Base-by-base conservation (phyloP, 2,888 invertebrate species). In the Pyrrhosoma nymphula region DNA sequence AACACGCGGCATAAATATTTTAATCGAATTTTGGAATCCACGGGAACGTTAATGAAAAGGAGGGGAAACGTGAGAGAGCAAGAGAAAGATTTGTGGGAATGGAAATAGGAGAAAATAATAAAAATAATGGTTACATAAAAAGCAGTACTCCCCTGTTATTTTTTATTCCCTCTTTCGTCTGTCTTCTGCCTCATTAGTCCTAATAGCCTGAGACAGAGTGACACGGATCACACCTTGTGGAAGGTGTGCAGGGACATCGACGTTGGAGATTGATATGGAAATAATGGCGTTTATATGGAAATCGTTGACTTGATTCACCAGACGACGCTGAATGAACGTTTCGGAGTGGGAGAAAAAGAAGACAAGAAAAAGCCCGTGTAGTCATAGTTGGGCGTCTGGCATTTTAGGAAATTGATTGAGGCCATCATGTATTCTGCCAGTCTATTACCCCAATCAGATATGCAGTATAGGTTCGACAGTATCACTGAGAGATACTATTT, bases 131-230 rank as follows among this genome's bases (percentile, higher is more conserved):
- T 16, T 3, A 82, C 10, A 82, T 35, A 82, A 82, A 4, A 82
- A 35, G 0, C 23, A 16, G 35, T 14, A 82, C 12, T 23, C 69
- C 23, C 30, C 55, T 47, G 0, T 20, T 93, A 39, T 93, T 93
- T 47, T 6, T 93, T n/a, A 23, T 63, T 47, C 69, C 23, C 12
- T 30, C 69, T 26, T 69, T 47, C 14, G 39, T n/a, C 39, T n/a
- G 47, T 63, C 93, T 82, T 82, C 82, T 82, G 75, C 75, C 93
- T 93, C 93, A 69, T 93, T 93, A 93, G 93, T 93, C 69, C 47
- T 26, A 35, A 63, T 93, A 20, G 90, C 90, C 6, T 18, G 60
- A 90, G 60, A 30, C 35, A n/a, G 90, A 91, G 20, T 35, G 90
- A 35, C 39, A n/a, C 60, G 55, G 60, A 91, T 91, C 30, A 6